Conservation (phyloP, 2,888 invertebrate genomes). For the Kuschelorhynchus macadamiae region DNA sequence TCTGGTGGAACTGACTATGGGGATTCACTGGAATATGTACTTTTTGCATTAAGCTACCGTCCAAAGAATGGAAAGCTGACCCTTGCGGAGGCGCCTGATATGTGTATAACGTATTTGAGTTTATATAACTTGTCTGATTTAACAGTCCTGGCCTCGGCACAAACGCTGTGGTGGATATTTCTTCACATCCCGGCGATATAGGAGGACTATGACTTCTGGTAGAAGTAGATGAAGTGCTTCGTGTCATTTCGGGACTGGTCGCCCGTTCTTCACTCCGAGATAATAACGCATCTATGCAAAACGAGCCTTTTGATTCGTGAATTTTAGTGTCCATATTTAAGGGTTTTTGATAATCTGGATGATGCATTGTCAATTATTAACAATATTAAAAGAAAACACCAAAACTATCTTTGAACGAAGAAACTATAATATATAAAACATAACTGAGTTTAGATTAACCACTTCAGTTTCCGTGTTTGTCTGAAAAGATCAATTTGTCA, state of each 20-base stretch:
- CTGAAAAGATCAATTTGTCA: conserved; percentile 16
- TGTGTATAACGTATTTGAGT: conserved; percentile 62
- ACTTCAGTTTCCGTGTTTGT: background rate
- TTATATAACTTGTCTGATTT: conserved; percentile 63
- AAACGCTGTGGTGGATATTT: conserved; percentile 71
- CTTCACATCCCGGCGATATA: conserved; percentile 89
- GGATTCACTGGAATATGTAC: conserved; percentile 68
- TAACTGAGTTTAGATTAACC: background rate
- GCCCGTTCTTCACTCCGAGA: conserved; percentile 69
- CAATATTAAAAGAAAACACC: too few relatives aligned
- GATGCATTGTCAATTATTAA: conserved; percentile 47
- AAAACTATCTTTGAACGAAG: too few relatives aligned
- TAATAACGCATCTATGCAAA: conserved; percentile 91
- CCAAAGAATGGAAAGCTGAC: conserved; percentile 73
- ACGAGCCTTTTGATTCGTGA: conserved; percentile 75
- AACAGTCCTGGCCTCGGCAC: conserved; percentile 76
- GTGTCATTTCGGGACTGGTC: conserved; percentile 62
- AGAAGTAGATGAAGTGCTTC: conserved; percentile 66
- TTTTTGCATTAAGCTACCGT: conserved; percentile 70
- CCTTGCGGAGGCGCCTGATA: conserved; percentile 70
- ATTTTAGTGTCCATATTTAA: conserved; percentile 66
- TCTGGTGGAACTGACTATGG: conserved; percentile 78
- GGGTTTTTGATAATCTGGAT: conserved; percentile 54
- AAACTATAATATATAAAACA: background rate
- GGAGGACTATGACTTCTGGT: conserved; percentile 85